Evolutionary conservation across 1,140 invertebrate species (phyloP).

Genomic region (Vanessa atalanta): DNA sequence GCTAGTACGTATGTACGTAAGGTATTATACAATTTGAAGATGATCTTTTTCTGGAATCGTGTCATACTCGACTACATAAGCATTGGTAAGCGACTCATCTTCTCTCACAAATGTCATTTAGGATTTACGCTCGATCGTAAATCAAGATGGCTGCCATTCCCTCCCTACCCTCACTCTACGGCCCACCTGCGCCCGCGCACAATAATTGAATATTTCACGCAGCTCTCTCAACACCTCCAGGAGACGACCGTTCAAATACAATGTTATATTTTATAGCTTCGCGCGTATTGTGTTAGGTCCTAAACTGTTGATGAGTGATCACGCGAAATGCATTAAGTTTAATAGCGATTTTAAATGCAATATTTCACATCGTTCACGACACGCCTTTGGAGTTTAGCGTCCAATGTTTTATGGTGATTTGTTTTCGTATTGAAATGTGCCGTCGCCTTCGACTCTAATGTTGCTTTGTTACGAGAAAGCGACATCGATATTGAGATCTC

Average conservation of each 20-base stretch:
- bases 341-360: constrained; percentile 78
- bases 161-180: constrained; percentile 43
- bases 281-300: constrained; percentile 76
- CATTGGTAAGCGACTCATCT: constrained; percentile 52
- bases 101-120: constrained; percentile 76
- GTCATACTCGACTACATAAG: constrained; percentile 55
- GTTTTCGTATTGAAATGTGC: constrained; percentile 72
- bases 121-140: constrained; percentile 78
- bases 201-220: constrained; percentile 80
- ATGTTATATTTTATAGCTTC: constrained; percentile 75
- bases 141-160: constrained; percentile 74
- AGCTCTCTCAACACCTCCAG: constrained; percentile 76
- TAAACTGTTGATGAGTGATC: constrained; percentile 80
- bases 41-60: constrained; percentile 57
- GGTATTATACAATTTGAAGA: too few species aligned
- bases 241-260: constrained; percentile 65
- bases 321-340: constrained; percentile 75
- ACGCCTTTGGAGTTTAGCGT: constrained; percentile 69
- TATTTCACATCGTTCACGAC: constrained; percentile 76
- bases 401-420: constrained; percentile 78
- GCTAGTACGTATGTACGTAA: too few species aligned
- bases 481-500: constrained; percentile 53
- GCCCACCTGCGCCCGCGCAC: constrained; percentile 71
- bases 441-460: constrained; percentile 48
- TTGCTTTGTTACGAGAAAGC: constrained; percentile 57